A percentile compares a stretch with the other conserved stretches of the same genome.
Conservation (phyloP, 2,797 vertebrate species). For the Clamator glandarius region DNA sequence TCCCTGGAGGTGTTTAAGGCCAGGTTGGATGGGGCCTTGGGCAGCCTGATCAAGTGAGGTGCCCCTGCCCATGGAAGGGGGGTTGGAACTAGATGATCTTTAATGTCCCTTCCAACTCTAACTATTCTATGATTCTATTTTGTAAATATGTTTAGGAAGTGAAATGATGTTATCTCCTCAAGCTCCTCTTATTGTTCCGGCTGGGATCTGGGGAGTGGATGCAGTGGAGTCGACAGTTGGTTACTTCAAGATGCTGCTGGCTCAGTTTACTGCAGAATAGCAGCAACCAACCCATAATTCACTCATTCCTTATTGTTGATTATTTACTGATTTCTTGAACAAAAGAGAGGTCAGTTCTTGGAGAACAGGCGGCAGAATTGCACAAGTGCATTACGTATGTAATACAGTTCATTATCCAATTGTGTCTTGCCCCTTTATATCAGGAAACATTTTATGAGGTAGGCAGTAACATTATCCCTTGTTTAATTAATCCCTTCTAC, state of each 20-base stretch:
- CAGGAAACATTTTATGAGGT: neutral
- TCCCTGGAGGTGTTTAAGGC: no score
- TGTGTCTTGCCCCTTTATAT: neutral
- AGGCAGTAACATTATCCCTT: neutral
- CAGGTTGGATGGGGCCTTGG: no score
- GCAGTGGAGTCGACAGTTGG: neutral
- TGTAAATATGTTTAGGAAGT: neutral
- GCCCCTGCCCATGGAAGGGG: no score
- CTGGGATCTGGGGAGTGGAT: neutral
- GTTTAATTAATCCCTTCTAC: neutral
- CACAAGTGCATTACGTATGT: rapidly evolving
- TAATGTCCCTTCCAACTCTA: no score
- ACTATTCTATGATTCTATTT: no score
- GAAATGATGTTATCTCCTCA: neutral
- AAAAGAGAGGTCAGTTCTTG: neutral
- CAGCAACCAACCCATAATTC: neutral
- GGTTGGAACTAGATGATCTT: no score
- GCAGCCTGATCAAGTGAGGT: no score
- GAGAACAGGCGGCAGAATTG: neutral
- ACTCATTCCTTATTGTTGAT: neutral
- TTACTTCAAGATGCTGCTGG: neutral
- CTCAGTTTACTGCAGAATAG: neutral
- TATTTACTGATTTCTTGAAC: neutral
- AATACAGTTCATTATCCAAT: neutral
- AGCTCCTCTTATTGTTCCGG: neutral